Evolutionary conservation across 1,140 invertebrate genomes (phyloP).

Genomic region (Drosophila santomea): DNA sequence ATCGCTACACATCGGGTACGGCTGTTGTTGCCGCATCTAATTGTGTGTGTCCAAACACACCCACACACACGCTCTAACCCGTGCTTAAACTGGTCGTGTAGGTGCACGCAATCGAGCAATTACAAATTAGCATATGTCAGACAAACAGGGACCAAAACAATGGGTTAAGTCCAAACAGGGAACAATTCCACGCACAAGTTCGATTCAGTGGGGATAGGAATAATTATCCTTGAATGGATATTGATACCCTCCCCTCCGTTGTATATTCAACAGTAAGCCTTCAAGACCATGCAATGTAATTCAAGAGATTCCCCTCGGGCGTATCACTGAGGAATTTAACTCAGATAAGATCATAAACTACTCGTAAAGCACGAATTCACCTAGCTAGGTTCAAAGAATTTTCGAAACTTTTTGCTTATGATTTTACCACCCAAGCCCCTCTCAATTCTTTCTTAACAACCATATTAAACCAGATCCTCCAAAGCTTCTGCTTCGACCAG

Average conservation of each 20-base stretch:
- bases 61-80: neutral
- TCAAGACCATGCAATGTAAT: neutral
- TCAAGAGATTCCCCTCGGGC: neutral
- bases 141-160: slow-evolving; percentile 3
- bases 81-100: neutral
- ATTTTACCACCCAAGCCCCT: neutral
- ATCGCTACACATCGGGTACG: slow-evolving; percentile 18
- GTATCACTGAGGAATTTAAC: too few species aligned
- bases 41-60: slow-evolving; percentile 12
- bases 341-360: too few species aligned
- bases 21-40: slow-evolving; percentile 19
- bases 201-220: neutral
- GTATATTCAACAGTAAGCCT: neutral
- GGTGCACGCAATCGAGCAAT: slow-evolving; percentile 18
- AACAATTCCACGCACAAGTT: neutral
- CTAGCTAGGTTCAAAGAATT: neutral
- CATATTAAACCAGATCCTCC: slow-evolving; percentile 16
- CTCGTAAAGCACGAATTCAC: too few species aligned
- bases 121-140: slow-evolving; percentile 35
- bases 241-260: neutral
- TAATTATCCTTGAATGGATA: neutral
- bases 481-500: slow-evolving; percentile 6
- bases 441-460: slow-evolving; percentile 5
- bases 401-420: neutral
- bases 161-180: slow-evolving; percentile 18